Percentiles rank a stretch among this genome's conserved stretches.
These are phyloP conservation scores for Drosophila fulvimacula DNA, from an alignment of 2,888 invertebrate species.

Conservation along the genomic window DNA sequence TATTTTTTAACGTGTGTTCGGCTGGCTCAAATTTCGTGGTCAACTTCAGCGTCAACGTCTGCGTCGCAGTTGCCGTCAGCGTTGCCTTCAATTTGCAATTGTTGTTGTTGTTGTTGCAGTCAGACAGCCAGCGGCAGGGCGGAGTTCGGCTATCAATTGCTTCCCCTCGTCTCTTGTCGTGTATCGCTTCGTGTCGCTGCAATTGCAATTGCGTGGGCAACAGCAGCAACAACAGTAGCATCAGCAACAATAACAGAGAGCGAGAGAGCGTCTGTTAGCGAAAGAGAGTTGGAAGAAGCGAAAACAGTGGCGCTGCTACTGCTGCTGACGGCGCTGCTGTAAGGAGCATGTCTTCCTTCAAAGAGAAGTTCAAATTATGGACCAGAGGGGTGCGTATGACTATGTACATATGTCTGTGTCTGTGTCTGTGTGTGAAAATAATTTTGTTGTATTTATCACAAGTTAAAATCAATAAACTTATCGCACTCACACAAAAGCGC, in stretches of 20 bases:
- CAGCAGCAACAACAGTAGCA: neutral
- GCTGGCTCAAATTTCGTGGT: slow-evolving; percentile 68
- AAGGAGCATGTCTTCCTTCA: slow-evolving; percentile 83
- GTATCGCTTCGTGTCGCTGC: slow-evolving; percentile 35
- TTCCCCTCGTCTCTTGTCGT: slow-evolving; percentile 33
- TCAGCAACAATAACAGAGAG: slow-evolving; percentile 20
- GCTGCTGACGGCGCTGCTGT: slow-evolving; percentile 27
- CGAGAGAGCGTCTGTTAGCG: neutral
- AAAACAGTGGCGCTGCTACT: slow-evolving; percentile 53
- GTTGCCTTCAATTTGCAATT: slow-evolving; percentile 7
- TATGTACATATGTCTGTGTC: slow-evolving; percentile 5
- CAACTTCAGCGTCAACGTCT: slow-evolving; percentile 42
- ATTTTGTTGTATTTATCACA: slow-evolving; percentile 69
- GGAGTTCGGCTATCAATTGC: slow-evolving; percentile 53
- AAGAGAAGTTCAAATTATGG: slow-evolving; percentile 85
- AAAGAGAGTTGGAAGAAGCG: slow-evolving; percentile 13
- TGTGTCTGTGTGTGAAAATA: slow-evolving; percentile 14
- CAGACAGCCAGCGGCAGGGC: slow-evolving; percentile 35
- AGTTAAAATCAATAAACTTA: slow-evolving; percentile 81
- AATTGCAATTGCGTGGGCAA: slow-evolving; percentile 44
- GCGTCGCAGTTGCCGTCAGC: slow-evolving; percentile 29
- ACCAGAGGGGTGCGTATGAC: slow-evolving; percentile 83
- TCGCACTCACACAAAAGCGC: slow-evolving; percentile 51
- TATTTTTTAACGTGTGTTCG: slow-evolving; percentile 54
- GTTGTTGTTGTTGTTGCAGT: slow-evolving; percentile 28